These are phyloP conservation scores for Medauroidea extradentata DNA, from an alignment of 1,140 invertebrate species.

Conservation along the genomic window DNA sequence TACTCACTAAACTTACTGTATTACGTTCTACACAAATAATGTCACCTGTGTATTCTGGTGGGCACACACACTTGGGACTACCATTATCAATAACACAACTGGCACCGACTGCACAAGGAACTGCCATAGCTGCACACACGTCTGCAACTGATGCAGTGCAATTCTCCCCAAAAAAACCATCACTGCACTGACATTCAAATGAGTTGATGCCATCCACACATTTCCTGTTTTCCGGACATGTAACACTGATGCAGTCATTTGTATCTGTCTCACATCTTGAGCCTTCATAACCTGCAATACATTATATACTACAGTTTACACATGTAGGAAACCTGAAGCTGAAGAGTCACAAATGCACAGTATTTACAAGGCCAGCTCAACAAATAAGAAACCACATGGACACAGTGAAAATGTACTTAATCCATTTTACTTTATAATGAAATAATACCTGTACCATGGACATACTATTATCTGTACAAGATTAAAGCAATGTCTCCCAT, in stretches of 20 bases:
- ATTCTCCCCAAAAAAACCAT: constrained; percentile 68
- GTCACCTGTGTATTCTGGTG: constrained; percentile 44
- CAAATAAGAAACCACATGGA: no score
- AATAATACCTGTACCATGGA: no score
- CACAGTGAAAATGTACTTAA: no score
- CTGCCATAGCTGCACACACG: constrained; percentile 29
- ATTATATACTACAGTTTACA: no score
- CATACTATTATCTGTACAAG: no score
- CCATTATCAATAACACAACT: constrained; percentile 48
- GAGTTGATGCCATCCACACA: constrained; percentile 61
- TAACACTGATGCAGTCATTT: constrained; percentile 64
- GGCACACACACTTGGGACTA: constrained; percentile 56
- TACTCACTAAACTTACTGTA: no score
- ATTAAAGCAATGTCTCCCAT: no score
- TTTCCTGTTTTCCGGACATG: constrained; percentile 58
- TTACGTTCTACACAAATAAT: no score
- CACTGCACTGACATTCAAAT: constrained; percentile 72
- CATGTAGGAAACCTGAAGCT: no score
- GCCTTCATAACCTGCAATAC: constrained; percentile 68
- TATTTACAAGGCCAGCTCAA: no score
- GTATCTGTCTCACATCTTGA: constrained; percentile 70
- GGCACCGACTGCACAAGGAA: constrained; percentile 54
- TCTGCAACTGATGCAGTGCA: constrained; percentile 46
- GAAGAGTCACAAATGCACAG: no score
- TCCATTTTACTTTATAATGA: no score